Percentiles rank a stretch among this genome's conserved stretches.
phyloP scores from a whole-genome alignment of 2,113 vertebrate species.

The Rhagologus leucostigma region DNA sequence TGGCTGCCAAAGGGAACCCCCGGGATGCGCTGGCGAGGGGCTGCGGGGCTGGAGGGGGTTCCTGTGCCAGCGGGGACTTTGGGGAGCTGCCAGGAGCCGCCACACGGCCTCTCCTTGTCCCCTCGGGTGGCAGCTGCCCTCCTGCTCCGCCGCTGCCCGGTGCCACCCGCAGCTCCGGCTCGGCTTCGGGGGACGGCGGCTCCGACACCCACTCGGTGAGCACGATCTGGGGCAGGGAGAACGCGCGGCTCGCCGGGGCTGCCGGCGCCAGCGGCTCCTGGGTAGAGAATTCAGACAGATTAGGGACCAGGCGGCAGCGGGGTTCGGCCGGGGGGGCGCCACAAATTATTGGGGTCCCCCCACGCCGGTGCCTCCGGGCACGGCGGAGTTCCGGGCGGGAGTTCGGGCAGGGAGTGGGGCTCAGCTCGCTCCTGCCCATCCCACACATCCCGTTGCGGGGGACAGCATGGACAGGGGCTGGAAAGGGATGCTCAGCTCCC shows the following conservation, averaged over 20 bases:
- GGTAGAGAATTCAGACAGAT: conserved; percentile 53
- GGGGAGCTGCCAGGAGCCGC: background rate
- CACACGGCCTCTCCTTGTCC: rapidly evolving
- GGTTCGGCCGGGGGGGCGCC: background rate
- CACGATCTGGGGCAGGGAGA: conserved; percentile 81
- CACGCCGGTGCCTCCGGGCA: rapidly evolving
- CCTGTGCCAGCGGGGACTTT: background rate
- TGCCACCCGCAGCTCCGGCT: background rate
- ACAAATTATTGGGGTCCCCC: rapidly evolving
- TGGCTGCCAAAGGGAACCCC: conserved; percentile 33
- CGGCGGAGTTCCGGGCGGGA: rapidly evolving
- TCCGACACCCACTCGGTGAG: conserved; percentile 78
- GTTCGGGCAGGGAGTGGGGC: background rate
- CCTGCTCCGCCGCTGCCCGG: background rate
- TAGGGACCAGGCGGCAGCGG: background rate
- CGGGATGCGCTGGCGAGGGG: background rate
- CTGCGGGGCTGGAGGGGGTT: background rate
- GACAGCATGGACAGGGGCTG: rapidly evolving
- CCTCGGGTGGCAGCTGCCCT: background rate
- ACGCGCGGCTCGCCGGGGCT: conserved; percentile 8
- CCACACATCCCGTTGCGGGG: rapidly evolving
- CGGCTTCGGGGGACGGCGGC: conserved; percentile 64
- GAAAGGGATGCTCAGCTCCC: background rate
- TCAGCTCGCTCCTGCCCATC: background rate
- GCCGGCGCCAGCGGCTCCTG: conserved; percentile 40